Percentiles rank a stretch among this genome's conserved stretches.
phyloP scores from a whole-genome alignment of 1,140 invertebrate species.

The Drosophila azteca region DNA sequence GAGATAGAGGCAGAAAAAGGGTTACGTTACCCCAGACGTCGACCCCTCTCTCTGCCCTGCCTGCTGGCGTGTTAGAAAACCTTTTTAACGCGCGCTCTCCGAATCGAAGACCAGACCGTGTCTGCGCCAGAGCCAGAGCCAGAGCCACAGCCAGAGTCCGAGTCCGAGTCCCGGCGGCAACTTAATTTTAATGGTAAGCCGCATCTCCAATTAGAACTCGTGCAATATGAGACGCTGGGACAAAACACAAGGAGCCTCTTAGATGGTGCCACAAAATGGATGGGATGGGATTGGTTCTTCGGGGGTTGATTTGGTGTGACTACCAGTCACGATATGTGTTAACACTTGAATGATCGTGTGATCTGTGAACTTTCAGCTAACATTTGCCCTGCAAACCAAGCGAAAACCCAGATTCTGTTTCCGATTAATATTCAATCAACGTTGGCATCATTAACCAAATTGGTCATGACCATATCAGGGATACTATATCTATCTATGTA shows the following conservation, averaged over 20 bases:
- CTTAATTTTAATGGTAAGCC: constrained; percentile 57
- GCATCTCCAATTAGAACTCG: constrained; percentile 44
- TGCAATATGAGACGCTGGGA: constrained; percentile 41
- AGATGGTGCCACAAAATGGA: neutral
- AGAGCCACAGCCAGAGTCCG: too few relatives aligned
- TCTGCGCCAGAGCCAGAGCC: too few relatives aligned
- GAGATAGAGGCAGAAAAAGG: constrained; percentile 68
- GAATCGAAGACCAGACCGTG: neutral
- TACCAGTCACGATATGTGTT: constrained; percentile 16
- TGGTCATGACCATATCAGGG: constrained; percentile 39
- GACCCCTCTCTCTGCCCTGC: neutral
- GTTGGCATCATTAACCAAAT: constrained; percentile 54
- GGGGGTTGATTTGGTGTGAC: constrained; percentile 14
- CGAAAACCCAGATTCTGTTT: constrained; percentile 2
- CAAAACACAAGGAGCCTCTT: constrained; percentile 11
- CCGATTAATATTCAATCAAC: constrained; percentile 45
- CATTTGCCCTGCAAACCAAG: constrained; percentile 1
- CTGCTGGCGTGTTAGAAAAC: constrained; percentile 58
- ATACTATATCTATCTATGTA: constrained; percentile 20
- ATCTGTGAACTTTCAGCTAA: constrained; percentile 1
- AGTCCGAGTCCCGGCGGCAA: constrained; percentile 26
- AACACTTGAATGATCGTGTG: constrained; percentile 21
- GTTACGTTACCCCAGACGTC: constrained; percentile 45
- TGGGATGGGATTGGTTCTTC: constrained; percentile 2
- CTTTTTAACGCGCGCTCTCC: constrained; percentile 46